Evolutionary conservation across 2,797 vertebrate genomes (phyloP).

Genomic region (Ambastaia sidthimunki): DNA sequence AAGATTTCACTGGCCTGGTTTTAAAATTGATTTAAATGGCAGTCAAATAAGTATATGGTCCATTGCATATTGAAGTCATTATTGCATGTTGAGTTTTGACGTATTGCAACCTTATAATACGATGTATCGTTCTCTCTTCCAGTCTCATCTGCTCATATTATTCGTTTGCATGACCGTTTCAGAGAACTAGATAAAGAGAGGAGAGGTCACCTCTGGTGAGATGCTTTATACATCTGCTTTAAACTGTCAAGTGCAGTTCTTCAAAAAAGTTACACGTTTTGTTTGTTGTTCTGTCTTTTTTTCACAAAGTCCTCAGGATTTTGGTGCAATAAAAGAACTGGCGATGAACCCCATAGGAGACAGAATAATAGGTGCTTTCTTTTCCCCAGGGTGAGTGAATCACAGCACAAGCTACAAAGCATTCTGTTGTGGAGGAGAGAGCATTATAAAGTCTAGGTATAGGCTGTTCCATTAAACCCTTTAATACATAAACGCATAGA

Average conservation of each 20-base stretch:
- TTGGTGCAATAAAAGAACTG: conserved; percentile 72
- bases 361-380: conserved; percentile 80
- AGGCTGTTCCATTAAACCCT: neutral
- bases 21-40: neutral
- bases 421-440: neutral
- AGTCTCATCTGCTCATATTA: conserved; percentile 79
- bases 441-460: neutral
- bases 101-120: neutral
- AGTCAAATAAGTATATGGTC: neutral
- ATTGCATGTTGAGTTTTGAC: conserved; percentile 1
- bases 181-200: conserved; percentile 74
- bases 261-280: neutral
- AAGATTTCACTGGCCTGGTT: too few relatives aligned
- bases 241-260: neutral
- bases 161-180: conserved; percentile 78
- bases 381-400: conserved; percentile 72
- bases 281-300: neutral
- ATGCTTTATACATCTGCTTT: neutral
- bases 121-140: conserved; percentile 34
- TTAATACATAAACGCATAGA: too few relatives aligned
- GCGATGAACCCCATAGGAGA: conserved; percentile 80
- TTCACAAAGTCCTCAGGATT: conserved; percentile 72
- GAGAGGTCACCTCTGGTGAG: conserved; percentile 78
- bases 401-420: neutral
- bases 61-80: neutral